Conservation (phyloP, 2,888 invertebrate species). For the Spisula solida region DNA sequence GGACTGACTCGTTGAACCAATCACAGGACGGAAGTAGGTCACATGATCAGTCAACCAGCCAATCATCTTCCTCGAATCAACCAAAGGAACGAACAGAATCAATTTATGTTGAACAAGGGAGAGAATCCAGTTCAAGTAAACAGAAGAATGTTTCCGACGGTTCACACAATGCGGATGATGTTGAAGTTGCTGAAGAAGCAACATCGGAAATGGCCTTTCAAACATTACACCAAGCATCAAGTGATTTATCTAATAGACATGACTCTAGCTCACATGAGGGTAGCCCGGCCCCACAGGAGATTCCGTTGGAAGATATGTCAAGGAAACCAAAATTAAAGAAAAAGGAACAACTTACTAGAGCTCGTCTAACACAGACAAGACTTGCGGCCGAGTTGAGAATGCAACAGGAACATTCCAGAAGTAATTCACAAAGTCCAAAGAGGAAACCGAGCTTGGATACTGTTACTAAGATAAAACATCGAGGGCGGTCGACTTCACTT, state of each 20-base stretch:
- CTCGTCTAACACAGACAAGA: slow-evolving; percentile 57
- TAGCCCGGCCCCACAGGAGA: slow-evolving; percentile 81
- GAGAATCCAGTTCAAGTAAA: slow-evolving; percentile 40
- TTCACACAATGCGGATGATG: slow-evolving; percentile 58
- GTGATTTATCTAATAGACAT: slow-evolving; percentile 59
- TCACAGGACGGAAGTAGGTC: slow-evolving; percentile 54
- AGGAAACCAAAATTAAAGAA: slow-evolving; percentile 71
- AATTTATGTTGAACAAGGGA: slow-evolving; percentile 60
- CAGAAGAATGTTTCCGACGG: not conserved
- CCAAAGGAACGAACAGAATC: slow-evolving; percentile 29
- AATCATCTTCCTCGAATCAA: slow-evolving; percentile 48
- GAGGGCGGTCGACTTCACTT: slow-evolving; percentile 74
- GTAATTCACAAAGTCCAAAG: slow-evolving; percentile 81
- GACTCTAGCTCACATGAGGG: slow-evolving; percentile 71
- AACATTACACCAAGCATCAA: slow-evolving; percentile 79
- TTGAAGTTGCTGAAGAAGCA: slow-evolving; percentile 83
- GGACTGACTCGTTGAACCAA: slow-evolving; percentile 32
- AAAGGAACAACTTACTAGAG: slow-evolving; percentile 61
- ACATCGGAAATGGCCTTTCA: slow-evolving; percentile 84
- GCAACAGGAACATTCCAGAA: slow-evolving; percentile 65
- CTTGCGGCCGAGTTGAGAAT: slow-evolving; percentile 70
- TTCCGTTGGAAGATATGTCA: slow-evolving; percentile 87
- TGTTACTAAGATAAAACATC: slow-evolving; percentile 50
- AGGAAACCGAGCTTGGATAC: slow-evolving; percentile 65
- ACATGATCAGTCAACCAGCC: slow-evolving; percentile 54